These are phyloP conservation scores for Mesorhabditis sp. DNA, from an alignment of 2,888 invertebrate species.

Conservation along the genomic window DNA sequence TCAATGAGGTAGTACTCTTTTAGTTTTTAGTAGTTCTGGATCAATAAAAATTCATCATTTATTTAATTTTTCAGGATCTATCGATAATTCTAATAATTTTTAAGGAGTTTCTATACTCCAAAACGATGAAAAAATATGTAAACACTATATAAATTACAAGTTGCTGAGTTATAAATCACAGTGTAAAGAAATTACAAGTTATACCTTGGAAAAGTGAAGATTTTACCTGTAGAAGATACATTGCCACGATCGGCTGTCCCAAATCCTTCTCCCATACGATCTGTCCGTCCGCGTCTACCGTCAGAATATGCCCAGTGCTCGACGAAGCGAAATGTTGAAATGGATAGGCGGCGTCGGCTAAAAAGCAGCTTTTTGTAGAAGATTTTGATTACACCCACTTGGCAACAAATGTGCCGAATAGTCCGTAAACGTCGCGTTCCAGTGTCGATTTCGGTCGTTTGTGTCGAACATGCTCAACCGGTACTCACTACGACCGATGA, in stretches of 20 bases:
- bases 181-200: background rate
- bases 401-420: constrained; percentile 74
- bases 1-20: too few species aligned
- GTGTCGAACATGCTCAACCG: constrained; percentile 89
- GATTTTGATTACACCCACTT: constrained; percentile 58
- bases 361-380: too few species aligned
- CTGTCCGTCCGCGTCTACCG: constrained; percentile 63
- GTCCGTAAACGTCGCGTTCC: constrained; percentile 96
- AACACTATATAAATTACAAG: too few species aligned
- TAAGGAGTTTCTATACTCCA: too few species aligned
- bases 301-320: constrained; percentile 44
- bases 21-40: too few species aligned
- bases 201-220: background rate
- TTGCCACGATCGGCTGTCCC: constrained; percentile 75
- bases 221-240: constrained; percentile 66
- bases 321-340: constrained; percentile 60
- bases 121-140: too few species aligned
- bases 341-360: constrained; percentile 46
- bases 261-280: constrained; percentile 83
- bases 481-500: constrained; percentile 70
- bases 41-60: too few species aligned
- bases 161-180: too few species aligned
- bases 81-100: too few species aligned
- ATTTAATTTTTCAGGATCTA: too few species aligned
- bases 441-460: constrained; percentile 70